Percentiles rank a stretch among this genome's conserved stretches.
These are phyloP conservation scores for Coranthus polyacanthus DNA, from an alignment of 2,797 vertebrate genomes.

Conservation along the genomic window DNA sequence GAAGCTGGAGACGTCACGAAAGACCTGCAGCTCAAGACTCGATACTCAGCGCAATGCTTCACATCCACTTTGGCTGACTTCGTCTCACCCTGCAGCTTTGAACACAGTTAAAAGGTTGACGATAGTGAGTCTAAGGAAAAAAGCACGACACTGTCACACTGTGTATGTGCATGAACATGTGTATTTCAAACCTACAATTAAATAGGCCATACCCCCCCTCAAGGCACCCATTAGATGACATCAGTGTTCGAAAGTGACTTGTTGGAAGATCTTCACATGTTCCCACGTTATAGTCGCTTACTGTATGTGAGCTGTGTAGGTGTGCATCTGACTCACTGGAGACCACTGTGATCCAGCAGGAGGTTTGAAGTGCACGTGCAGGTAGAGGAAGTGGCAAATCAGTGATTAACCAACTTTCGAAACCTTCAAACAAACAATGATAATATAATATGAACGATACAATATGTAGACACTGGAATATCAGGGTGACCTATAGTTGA, in stretches of 20 bases:
- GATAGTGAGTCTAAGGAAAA: slow-evolving; percentile 14
- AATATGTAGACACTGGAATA: slow-evolving; percentile 14
- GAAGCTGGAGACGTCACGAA: slow-evolving; percentile 1
- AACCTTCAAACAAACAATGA: too few relatives aligned
- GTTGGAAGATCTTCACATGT: slow-evolving; percentile 27
- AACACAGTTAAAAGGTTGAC: slow-evolving; percentile 29
- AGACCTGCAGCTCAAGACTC: too few relatives aligned
- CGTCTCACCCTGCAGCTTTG: slow-evolving; percentile 12
- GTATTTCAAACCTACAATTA: slow-evolving; percentile 54
- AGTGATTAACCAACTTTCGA: slow-evolving; percentile 26
- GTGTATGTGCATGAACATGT: background rate
- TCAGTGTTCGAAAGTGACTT: slow-evolving; percentile 40
- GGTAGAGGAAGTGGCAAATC: slow-evolving; percentile 32
- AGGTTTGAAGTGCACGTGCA: slow-evolving; percentile 20
- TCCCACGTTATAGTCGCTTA: slow-evolving; percentile 26
- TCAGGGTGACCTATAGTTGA: slow-evolving; percentile 56
- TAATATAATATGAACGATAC: too few relatives aligned
- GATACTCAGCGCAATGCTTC: too few relatives aligned
- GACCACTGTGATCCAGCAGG: too few relatives aligned
- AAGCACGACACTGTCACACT: slow-evolving; percentile 31
- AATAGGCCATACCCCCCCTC: slow-evolving; percentile 37
- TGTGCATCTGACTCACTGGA: slow-evolving; percentile 34
- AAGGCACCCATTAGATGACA: slow-evolving; percentile 49
- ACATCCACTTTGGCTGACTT: slow-evolving; percentile 14
- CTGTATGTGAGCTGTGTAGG: slow-evolving; percentile 3